phyloP scores from a whole-genome alignment of 1,140 invertebrate species.

The Drosophila lacteicornis region DNA sequence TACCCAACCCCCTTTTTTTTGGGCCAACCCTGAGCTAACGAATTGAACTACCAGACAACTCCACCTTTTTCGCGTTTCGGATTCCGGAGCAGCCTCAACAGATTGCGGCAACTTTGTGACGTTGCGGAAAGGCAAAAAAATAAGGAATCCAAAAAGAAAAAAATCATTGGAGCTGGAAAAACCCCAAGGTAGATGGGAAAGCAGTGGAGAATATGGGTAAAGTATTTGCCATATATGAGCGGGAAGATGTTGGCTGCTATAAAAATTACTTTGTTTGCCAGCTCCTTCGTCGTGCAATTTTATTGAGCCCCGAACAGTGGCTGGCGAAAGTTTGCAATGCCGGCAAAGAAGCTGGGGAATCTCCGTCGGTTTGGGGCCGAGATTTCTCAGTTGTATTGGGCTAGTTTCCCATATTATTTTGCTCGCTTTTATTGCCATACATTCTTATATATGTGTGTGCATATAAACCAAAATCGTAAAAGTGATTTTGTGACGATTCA shows the following conservation, averaged over 20 bases:
- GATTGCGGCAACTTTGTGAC: conserved; percentile 64
- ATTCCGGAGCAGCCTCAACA: conserved; percentile 62
- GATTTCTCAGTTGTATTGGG: conserved; percentile 79
- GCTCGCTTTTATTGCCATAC: conserved; percentile 36
- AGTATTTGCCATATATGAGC: conserved; percentile 34
- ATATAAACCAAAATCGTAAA: conserved; percentile 82
- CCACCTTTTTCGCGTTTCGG: conserved; percentile 75
- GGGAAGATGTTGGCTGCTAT: conserved; percentile 54
- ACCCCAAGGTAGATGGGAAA: conserved; percentile 32
- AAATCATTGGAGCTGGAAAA: conserved; percentile 40
- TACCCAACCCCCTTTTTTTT: neutral
- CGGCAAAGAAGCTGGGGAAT: conserved; percentile 34
- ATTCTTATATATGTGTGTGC: conserved; percentile 23
- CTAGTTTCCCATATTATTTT: conserved; percentile 63
- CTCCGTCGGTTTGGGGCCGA: conserved; percentile 35
- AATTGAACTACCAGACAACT: conserved; percentile 77
- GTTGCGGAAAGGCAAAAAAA: conserved; percentile 47
- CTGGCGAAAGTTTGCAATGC: conserved; percentile 67
- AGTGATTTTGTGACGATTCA: conserved; percentile 82
- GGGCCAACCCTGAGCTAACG: conserved; percentile 55
- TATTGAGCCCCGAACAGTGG: conserved; percentile 67
- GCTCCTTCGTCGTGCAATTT: conserved; percentile 70
- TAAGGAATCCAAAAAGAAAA: conserved; percentile 12
- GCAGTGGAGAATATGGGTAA: conserved; percentile 55
- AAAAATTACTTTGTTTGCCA: conserved; percentile 82